phyloP scores from a whole-genome alignment of 2,888 invertebrate species.

The Patella depressa region DNA sequence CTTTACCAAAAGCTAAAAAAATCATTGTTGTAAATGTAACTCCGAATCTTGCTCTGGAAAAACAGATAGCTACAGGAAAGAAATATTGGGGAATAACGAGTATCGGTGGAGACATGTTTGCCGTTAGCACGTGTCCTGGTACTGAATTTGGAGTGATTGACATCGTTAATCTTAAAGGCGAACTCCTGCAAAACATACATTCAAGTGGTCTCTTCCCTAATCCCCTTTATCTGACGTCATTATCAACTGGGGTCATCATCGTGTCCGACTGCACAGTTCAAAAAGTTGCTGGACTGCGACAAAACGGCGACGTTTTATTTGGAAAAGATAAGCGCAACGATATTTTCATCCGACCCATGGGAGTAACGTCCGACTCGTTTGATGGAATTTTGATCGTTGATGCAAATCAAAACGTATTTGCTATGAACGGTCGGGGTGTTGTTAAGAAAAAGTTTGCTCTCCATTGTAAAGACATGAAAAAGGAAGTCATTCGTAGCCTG shows the following conservation, averaged over 20 bases:
- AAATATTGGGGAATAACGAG: conserved; percentile 16
- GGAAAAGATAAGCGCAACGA: background rate
- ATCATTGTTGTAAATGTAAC: conserved; percentile 9
- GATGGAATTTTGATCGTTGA: too few relatives aligned
- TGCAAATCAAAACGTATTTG: too few relatives aligned
- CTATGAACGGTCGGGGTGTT: background rate
- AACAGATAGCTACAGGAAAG: background rate
- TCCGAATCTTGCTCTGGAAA: conserved; percentile 4
- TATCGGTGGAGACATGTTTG: background rate
- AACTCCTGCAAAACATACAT: background rate
- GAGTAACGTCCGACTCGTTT: too few relatives aligned
- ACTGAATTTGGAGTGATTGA: background rate
- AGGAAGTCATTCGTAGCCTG: too few relatives aligned
- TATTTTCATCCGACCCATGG: too few relatives aligned
- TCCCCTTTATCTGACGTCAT: conserved; percentile 11
- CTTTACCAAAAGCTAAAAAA: conserved; percentile 17
- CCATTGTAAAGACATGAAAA: background rate
- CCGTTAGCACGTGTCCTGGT: conserved; percentile 13
- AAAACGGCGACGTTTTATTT: conserved; percentile 9
- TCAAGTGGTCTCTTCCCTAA: background rate
- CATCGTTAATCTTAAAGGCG: conserved; percentile 6
- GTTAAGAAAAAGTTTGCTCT: background rate
- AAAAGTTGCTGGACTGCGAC: conserved; percentile 5
- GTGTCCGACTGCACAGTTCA: conserved; percentile 15
- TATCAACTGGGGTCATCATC: conserved; percentile 11